These are phyloP conservation scores for Melanotaenia maccullochi DNA, from an alignment of 2,797 vertebrate genomes.

Conservation along the genomic window DNA sequence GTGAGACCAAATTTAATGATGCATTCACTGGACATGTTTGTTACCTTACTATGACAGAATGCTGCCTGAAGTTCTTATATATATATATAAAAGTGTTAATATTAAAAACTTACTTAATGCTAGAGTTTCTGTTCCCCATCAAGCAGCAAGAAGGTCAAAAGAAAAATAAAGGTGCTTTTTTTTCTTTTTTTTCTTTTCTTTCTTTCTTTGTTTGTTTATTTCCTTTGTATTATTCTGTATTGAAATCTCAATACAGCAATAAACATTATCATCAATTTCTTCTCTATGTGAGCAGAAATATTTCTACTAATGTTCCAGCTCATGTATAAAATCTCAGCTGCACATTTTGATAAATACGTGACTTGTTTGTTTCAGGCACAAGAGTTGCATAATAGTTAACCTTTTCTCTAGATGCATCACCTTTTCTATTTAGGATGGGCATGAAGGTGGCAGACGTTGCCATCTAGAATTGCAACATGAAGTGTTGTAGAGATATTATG, in stretches of 20 bases:
- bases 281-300: neutral
- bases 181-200: neutral
- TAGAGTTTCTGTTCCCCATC: neutral
- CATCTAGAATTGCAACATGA: slow-evolving; percentile 36
- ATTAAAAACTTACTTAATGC: slow-evolving; percentile 48
- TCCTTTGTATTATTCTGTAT: neutral
- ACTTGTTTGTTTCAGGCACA: slow-evolving; percentile 5
- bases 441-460: slow-evolving; percentile 18
- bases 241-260: neutral
- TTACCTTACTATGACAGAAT: slow-evolving; percentile 45
- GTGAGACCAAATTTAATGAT: slow-evolving; percentile 29
- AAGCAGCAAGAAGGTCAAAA: slow-evolving; percentile 35
- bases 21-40: slow-evolving; percentile 34
- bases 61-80: slow-evolving; percentile 16
- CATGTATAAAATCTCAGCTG: neutral
- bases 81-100: slow-evolving; percentile 57
- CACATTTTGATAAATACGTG: slow-evolving; percentile 5
- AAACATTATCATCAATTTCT: neutral
- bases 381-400: slow-evolving; percentile 1
- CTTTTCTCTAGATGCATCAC: slow-evolving; percentile 34
- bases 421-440: slow-evolving; percentile 4
- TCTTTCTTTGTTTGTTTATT: neutral
- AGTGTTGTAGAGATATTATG: neutral
- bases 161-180: slow-evolving; percentile 23
- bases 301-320: neutral